Percentiles rank a stretch among this genome's conserved stretches.
Evolutionary conservation across 2,797 vertebrate species (phyloP).

Genomic region (Neosalanx taihuensis): DNA sequence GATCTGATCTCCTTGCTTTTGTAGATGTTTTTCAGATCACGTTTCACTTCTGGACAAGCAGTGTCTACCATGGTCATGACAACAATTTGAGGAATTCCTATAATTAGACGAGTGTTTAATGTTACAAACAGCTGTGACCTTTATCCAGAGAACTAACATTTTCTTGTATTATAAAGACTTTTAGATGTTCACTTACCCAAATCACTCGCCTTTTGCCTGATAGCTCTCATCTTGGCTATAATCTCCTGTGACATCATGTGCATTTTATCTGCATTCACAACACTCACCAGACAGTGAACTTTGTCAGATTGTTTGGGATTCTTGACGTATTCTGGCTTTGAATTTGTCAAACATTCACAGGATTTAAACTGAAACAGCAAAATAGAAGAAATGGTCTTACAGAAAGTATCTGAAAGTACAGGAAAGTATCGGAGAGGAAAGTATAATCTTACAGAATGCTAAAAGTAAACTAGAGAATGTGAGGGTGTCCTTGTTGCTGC

Average conservation of each 20-base stretch:
- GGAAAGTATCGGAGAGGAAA: too few relatives aligned
- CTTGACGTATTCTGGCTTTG: neutral
- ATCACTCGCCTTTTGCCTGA: neutral
- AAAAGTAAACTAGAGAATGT: too few relatives aligned
- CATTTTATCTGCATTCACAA: neutral
- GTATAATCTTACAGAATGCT: too few relatives aligned
- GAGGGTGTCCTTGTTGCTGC: too few relatives aligned
- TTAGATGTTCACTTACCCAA: neutral
- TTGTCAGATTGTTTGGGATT: neutral
- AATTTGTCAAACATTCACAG: neutral
- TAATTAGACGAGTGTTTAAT: neutral
- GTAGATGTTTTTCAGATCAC: neutral
- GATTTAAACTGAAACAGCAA: neutral
- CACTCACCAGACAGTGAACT: slow-evolving; percentile 3
- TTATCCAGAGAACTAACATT: neutral
- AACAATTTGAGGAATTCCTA: slow-evolving; percentile 18
- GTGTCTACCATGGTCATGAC: slow-evolving; percentile 32
- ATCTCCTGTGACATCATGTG: neutral
- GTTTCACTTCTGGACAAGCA: neutral
- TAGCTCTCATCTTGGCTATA: neutral
- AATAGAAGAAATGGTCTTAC: neutral
- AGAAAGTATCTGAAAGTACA: too few relatives aligned
- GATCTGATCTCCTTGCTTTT: slow-evolving; percentile 1
- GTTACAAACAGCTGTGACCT: neutral
- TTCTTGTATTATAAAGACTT: neutral